A percentile compares a stretch with the other conserved stretches of the same genome.
phyloP scores from a whole-genome alignment of 1,140 invertebrate species.

The Teleopsis dalmanni region DNA sequence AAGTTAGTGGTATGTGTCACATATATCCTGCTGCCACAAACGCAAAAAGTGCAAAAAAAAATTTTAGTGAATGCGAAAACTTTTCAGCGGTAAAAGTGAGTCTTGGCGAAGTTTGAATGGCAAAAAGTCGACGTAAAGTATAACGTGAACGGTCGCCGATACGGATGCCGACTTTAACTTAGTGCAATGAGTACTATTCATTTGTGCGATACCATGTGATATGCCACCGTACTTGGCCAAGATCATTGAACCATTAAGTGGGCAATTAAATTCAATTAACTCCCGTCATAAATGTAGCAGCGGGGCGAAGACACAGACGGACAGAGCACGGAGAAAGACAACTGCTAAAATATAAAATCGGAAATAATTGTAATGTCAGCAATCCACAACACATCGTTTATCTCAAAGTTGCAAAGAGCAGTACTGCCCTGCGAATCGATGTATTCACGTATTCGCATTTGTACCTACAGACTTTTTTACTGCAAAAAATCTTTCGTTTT shows the following conservation, averaged over 20 bases:
- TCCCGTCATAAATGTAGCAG: constrained; percentile 6
- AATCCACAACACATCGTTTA: too few species aligned
- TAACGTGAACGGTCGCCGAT: background rate
- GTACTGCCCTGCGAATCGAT: too few species aligned
- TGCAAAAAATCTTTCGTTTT: too few species aligned
- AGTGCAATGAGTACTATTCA: background rate
- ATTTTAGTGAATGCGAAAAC: background rate
- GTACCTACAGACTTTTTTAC: too few species aligned
- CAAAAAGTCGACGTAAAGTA: background rate
- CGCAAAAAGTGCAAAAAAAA: background rate
- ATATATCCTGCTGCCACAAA: background rate
- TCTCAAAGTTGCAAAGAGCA: too few species aligned
- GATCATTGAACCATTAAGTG: constrained; percentile 18
- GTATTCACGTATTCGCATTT: too few species aligned
- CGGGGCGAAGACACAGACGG: too few species aligned
- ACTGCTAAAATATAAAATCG: too few species aligned
- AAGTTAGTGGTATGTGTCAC: background rate
- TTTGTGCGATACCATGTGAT: background rate
- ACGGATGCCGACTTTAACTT: background rate
- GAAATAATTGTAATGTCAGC: too few species aligned
- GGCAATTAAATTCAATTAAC: constrained; percentile 19
- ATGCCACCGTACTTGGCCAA: constrained; percentile 1
- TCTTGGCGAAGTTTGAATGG: background rate
- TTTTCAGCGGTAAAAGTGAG: constrained; percentile 6
- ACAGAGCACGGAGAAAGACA: too few species aligned